Percentiles rank a stretch among this genome's conserved stretches.
These are phyloP conservation scores for Eretmocerus hayati DNA, from an alignment of 2,888 invertebrate genomes.

Conservation along the genomic window DNA sequence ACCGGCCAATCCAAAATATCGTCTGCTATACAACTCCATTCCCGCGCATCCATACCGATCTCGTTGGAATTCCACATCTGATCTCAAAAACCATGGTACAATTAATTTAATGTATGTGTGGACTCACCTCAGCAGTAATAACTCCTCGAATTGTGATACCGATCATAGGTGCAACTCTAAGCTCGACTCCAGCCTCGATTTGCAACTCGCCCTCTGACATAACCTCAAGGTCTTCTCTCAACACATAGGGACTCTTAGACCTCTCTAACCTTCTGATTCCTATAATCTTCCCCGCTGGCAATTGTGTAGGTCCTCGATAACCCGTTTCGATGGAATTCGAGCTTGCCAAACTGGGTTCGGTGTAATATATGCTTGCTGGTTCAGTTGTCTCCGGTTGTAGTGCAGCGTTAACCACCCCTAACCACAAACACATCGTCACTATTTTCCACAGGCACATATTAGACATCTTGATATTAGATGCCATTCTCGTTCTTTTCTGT, in stretches of 20 bases:
- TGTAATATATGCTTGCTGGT: constrained; percentile 39
- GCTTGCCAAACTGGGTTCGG: constrained; percentile 35
- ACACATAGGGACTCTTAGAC: constrained; percentile 65
- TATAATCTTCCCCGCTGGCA: constrained; percentile 58
- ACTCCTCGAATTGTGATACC: constrained; percentile 90
- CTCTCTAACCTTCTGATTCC: constrained; percentile 53
- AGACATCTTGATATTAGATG: no score
- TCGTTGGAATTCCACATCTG: no score
- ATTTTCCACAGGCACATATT: no score
- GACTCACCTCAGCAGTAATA: constrained; percentile 79
- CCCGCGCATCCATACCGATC: no score
- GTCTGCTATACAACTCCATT: no score
- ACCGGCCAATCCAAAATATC: no score
- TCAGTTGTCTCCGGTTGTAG: constrained; percentile 17
- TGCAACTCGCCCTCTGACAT: constrained; percentile 72
- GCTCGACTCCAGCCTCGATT: constrained; percentile 83
- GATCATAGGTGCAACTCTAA: constrained; percentile 85
- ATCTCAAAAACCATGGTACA: no score
- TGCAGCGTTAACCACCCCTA: no score
- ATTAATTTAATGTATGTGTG: constrained; percentile 13
- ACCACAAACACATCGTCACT: no score
- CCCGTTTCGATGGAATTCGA: constrained; percentile 26
- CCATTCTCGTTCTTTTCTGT: no score
- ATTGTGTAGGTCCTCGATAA: constrained; percentile 48
- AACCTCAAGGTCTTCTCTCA: constrained; percentile 73